Base-by-base conservation (phyloP, 2,797 vertebrate genomes). In the Acanthurus tractus region DNA sequence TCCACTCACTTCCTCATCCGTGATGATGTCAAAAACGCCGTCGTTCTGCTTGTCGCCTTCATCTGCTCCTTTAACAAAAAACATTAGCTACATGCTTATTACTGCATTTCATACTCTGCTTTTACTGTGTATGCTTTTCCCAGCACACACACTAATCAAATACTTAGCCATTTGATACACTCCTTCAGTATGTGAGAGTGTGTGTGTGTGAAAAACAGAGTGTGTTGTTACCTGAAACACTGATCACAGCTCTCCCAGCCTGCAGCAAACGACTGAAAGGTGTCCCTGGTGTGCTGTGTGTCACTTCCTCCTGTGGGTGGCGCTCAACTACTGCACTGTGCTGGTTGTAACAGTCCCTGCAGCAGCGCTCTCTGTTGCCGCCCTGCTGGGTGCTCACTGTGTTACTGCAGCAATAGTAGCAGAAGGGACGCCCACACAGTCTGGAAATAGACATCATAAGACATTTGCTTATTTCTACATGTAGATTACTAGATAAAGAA, bases 401-500 rank as follows among this genome's bases (percentile, higher is more conserved):
- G 92, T 96, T 96, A 88, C 95, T 97, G 92, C 97, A 97, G 94
- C 98, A 99, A 91, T 97, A 97, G 90, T 98, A 97, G 89, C 98
- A 99, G 95, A 99, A 98, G 79, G 96, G 88, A 36, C 94, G 96
- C 66, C 96, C 95, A 34, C 98, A 99, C 65, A 97, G 89, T 91
- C 98, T 99, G 87, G 13, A 5, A 62, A 82, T 14, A 84, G n/a
- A 78, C 49, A 79, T 3, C 13, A 5, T 6, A 57, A 54, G 25
- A 63, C 14, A 40, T 40, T 11, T 40, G 8, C 38, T 62, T 44
- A 68, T 57, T 52, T 58, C 65, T 18, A 54, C 34, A 54, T 55
- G 66, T 15, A 54, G 29, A 66, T 53, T 12, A 36, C 34, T 8
- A n/a, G 2, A 36, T 4, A 52, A 15, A 14, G 23, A 56, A 25